phyloP scores from a whole-genome alignment of 1,140 invertebrate species.

The Chironomus striatipennis region DNA sequence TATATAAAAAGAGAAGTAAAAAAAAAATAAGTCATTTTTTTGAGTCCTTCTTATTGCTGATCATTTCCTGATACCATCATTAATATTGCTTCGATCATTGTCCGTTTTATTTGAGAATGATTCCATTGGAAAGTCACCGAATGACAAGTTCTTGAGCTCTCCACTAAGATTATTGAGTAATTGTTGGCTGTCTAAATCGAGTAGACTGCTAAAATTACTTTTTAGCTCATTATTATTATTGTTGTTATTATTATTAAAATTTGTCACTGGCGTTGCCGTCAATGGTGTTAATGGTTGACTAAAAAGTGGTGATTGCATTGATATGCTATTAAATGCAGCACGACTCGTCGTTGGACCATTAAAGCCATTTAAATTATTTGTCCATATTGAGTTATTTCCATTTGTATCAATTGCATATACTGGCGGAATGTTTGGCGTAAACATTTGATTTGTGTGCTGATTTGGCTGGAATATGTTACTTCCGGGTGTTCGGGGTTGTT shows the following conservation, averaged over 20 bases:
- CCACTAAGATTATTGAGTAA: conserved; percentile 27
- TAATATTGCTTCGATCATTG: not conserved
- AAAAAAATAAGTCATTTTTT: not conserved
- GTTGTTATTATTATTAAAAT: conserved; percentile 20
- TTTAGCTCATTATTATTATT: conserved; percentile 32
- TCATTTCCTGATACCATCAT: not conserved
- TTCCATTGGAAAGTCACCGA: not conserved
- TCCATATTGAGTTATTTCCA: conserved; percentile 27
- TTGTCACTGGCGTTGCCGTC: conserved; percentile 23
- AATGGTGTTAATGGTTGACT: conserved; percentile 25
- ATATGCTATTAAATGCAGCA: conserved; percentile 29
- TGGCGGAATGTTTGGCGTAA: conserved; percentile 35
- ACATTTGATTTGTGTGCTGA: conserved; percentile 36
- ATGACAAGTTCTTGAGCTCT: not conserved
- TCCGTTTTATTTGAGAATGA: not conserved
- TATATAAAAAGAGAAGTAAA: no score
- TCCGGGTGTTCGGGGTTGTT: not conserved
- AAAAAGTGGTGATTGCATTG: conserved; percentile 29
- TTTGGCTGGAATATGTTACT: conserved; percentile 31
- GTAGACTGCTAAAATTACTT: conserved; percentile 36
- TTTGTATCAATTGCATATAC: conserved; percentile 28
- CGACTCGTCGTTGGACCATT: conserved; percentile 33
- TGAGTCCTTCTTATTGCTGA: not conserved
- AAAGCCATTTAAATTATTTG: conserved; percentile 26
- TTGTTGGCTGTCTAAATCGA: conserved; percentile 43